Percentiles rank a stretch among this genome's conserved stretches.
These are phyloP conservation scores for Ancistrus triradiatus DNA, from an alignment of 2,113 vertebrate species.

Conservation along the genomic window DNA sequence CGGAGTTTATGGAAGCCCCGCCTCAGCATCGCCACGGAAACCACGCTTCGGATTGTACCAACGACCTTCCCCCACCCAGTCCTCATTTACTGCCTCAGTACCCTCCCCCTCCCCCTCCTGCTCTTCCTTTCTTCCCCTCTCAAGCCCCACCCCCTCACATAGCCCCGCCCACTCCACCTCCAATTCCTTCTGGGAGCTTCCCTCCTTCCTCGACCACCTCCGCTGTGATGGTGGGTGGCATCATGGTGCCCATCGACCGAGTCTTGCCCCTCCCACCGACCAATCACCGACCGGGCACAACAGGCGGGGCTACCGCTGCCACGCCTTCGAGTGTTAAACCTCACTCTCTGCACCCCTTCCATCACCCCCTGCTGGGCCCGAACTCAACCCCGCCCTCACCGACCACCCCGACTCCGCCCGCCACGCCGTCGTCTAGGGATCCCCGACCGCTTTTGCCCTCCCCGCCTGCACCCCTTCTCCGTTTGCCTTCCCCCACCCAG, in stretches of 20 bases:
- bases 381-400: conserved; percentile 54
- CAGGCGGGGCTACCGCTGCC: conserved; percentile 44
- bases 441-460: conserved; percentile 47
- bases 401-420: conserved; percentile 51
- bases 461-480: conserved; percentile 62
- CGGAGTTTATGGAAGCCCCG: conserved; percentile 66
- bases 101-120: conserved; percentile 52
- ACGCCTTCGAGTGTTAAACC: conserved; percentile 52
- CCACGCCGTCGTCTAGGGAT: conserved; percentile 49
- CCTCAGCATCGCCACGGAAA: conserved; percentile 60
- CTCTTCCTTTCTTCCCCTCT: conserved; percentile 52
- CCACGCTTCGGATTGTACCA: conserved; percentile 47
- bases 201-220: conserved; percentile 58
- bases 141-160: conserved; percentile 57
- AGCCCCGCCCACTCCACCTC: conserved; percentile 30
- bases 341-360: conserved; percentile 60
- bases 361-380: conserved; percentile 52
- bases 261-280: conserved; percentile 52
- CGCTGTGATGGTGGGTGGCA: conserved; percentile 69
- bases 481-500: conserved; percentile 60
- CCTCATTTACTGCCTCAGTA: conserved; percentile 58
- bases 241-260: conserved; percentile 63
- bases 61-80: conserved; percentile 51
- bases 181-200: conserved; percentile 59
- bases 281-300: conserved; percentile 48